Base-by-base conservation (phyloP, 2,797 vertebrate genomes). In the Chaetodon trifasciatus region DNA sequence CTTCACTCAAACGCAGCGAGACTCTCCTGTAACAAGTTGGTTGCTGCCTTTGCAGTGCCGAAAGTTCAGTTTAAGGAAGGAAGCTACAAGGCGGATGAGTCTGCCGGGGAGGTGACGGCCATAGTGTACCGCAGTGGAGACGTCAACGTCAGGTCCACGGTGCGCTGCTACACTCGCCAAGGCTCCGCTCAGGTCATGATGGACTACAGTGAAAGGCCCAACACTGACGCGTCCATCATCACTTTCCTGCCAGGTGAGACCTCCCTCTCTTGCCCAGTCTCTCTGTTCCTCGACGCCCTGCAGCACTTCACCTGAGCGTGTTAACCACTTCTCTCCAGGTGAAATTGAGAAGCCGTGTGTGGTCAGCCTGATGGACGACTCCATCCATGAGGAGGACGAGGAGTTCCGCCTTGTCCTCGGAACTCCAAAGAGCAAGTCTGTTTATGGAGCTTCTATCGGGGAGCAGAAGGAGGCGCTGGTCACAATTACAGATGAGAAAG, bases 371-470 rank as follows among this genome's bases (percentile, higher is more conserved):
- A 91, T 95, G 76, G 96, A 97, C 32, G 96, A 97, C 90, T 88
- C 91, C 0, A 40, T 95, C 79, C 96, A 97, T 35, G 97, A 98
- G 66, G 96, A 97, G n/a, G 94, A 97, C 3, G 96, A 97, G 83
- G 96, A 97, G 85, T 95, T 97, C 65, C 95, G 96, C n/a, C 84
- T 97, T 70, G 86, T 97, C 67, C 93, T 97, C 86, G 96, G 96
- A 67, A 90, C 86, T 3, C 94, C 96, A 12, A 95, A 95, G 90
- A 97, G 96, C 92, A 94, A 95, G 82, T 96, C 96, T 23, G 64
- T 74, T 0, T 96, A 96, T 32, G 96, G 96, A 72, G 96, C 96
- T 15, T 90, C 94, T 1, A 35, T 96, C 6, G 96, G 96, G 66
- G 96, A 97, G 68, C 96, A 95, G 92, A 97, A 97, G 87, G 96